phyloP scores from a whole-genome alignment of 2,888 invertebrate genomes.

The Athalia cordata region DNA sequence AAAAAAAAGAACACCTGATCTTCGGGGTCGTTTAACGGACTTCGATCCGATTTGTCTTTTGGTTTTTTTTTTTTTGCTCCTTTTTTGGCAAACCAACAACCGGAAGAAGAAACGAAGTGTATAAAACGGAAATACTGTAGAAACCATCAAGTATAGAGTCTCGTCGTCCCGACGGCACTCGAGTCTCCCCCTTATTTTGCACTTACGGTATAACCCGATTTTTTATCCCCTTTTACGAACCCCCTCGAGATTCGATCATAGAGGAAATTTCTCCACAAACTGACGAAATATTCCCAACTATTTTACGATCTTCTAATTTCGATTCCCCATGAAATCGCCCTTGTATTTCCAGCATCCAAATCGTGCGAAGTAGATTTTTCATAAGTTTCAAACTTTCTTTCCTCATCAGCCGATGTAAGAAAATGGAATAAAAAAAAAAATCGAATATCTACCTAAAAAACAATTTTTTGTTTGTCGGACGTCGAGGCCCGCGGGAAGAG shows the following conservation, averaged over 20 bases:
- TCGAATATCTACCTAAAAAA: background rate
- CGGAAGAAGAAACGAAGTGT: no score
- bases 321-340: no score
- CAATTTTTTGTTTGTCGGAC: background rate
- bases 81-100: no score
- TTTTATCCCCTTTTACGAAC: background rate
- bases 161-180: slow-evolving; percentile 25
- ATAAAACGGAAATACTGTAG: background rate
- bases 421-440: no score
- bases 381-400: no score
- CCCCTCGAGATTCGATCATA: background rate
- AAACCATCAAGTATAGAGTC: background rate
- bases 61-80: background rate
- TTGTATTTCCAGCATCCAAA: no score
- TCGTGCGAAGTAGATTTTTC: no score
- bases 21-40: slow-evolving; percentile 32
- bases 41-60: slow-evolving; percentile 40
- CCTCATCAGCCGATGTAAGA: no score
- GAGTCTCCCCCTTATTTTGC: background rate
- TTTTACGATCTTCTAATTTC: no score
- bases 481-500: background rate
- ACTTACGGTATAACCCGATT: background rate
- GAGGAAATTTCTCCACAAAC: background rate
- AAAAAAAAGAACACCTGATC: slow-evolving; percentile 22
- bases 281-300: no score